Base-by-base conservation (phyloP, 2,888 invertebrate species). In the Xylota segnis region DNA sequence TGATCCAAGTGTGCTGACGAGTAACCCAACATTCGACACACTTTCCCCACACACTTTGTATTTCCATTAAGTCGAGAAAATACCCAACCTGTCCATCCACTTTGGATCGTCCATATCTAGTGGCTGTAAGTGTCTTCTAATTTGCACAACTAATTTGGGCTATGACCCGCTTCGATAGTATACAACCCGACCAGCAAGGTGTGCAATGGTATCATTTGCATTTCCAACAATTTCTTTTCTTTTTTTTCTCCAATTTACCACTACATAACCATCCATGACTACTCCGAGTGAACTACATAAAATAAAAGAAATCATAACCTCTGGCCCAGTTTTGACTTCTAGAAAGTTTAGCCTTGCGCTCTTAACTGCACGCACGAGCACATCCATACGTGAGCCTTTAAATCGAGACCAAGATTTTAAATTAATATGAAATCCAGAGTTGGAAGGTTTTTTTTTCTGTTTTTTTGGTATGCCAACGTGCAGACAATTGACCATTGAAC, bases 281-380 rank as follows among this genome's bases (percentile, higher is more conserved):
- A 27, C 47, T 65, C 45, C 23, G 12, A 45, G 32, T 61, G 54
- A 74, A 34, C 63, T 54, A 56, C 23, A 43, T 54, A 34, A 56
- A 43, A 45, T 29, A 74, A 65, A 74, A 65, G 32, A 54, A 74
- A 50, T 74, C 45, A 40, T 58, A 58, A 40, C 65, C 47, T 40
- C 56, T 47, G 75, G 45, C 18, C 56, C n/a, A 65, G 56, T 56
- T 45, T 18, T 27, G 37, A 14, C 47, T 47, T 12, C 65, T 47
- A 65, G 75, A 75, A 75, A 75, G 65, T 65, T 71, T 43, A 14
- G 43, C 43, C 40, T 56, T 54, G 56, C 16, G 56, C 40, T 54
- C 16, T n/a, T 47, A 34, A 58, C 43, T 40, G 47, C 66, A 76
- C 58, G 75, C 75, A 66, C 66, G 47, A 40, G 37, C 5, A 27